phyloP scores from a whole-genome alignment of 2,888 invertebrate species.

The Agrypnus murinus region DNA sequence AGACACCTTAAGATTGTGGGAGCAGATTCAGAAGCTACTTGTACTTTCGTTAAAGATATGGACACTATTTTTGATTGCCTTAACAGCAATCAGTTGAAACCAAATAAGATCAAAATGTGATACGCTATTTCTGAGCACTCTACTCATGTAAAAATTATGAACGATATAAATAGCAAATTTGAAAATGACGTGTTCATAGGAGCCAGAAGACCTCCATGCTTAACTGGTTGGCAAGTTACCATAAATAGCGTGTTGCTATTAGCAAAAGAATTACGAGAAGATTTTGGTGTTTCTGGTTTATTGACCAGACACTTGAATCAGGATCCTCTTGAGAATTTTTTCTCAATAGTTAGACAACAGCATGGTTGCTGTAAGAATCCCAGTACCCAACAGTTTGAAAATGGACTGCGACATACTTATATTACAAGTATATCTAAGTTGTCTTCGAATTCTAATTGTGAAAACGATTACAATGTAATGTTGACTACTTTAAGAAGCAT shows the following conservation, averaged over 20 bases:
- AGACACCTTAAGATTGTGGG: slow-evolving; percentile 28
- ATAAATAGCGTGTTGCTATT: slow-evolving; percentile 16
- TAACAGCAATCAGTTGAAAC: background rate
- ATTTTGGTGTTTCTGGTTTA: background rate
- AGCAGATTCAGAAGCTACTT: slow-evolving; percentile 21
- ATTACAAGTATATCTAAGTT: slow-evolving; percentile 3
- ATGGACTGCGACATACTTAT: slow-evolving; percentile 15
- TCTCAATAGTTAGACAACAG: slow-evolving; percentile 13
- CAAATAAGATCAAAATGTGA: background rate
- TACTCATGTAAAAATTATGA: slow-evolving; percentile 1
- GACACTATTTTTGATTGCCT: slow-evolving; percentile 2
- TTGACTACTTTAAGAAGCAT: no score
- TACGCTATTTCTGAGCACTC: background rate
- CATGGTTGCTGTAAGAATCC: slow-evolving; percentile 22
- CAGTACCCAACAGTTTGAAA: slow-evolving; percentile 8
- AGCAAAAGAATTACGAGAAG: background rate
- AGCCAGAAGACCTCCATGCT: slow-evolving; percentile 9
- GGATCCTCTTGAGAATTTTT: slow-evolving; percentile 2
- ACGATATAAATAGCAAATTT: slow-evolving; percentile 4
- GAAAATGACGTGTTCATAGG: background rate
- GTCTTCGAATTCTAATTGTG: slow-evolving; percentile 19
- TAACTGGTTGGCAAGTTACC: slow-evolving; percentile 25
- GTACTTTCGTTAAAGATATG: background rate
- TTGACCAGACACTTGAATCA: background rate
- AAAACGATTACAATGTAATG: slow-evolving; percentile 17